Evolutionary conservation across 1,140 invertebrate species (phyloP), one percentile per base, ranked within the genome.

Genomic region (Zaprionus inermis): DNA sequence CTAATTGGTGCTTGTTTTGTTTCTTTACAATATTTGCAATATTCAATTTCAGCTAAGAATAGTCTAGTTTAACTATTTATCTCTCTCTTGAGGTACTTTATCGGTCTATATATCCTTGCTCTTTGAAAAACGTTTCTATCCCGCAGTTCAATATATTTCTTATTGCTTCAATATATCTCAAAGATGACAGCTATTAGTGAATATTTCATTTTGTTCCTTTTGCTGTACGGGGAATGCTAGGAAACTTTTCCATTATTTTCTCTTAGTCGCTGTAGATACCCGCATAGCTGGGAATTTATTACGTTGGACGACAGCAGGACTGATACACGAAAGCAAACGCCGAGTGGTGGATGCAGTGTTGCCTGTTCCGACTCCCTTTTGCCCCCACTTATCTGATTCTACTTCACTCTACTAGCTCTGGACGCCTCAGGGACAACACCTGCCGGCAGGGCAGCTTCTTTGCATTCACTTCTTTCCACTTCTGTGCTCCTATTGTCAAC

Each of bases 401-500:
- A 28, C n/a, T 44, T n/a, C 38, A 41, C 14, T 6, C 2, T 14
- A 38, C 5, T n/a, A 1, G 7, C 30, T 32, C 36, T 22, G 18
- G 34, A 12, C 9, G 16, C 34, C 24, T 22, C 5, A 58, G 46
- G 30, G 44, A 60, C 56, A 49, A 61, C 67, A 67, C 51, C 64
- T 78, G 71, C 75, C 41, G 32, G 24, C n/a, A 38, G 44, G 10
- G 38, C n/a, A 69, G 54, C 28, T 59, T 58, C 20, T 24, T 63
- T 61, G 68, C 61, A 70, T 69, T 14, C 44, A 52, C 36, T 64
- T 61, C 88, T 71, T 74, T 5, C 10, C 10, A 2, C 7, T 32
- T 77, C 68, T 63, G 38, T 60, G 60, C 61, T 54, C 71, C 68
- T 69, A 73, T 67, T 76, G 72, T 56, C 57, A 55, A 52, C 55